Conservation (phyloP, 2,113 vertebrate genomes). For the Tamias sibiricus region DNA sequence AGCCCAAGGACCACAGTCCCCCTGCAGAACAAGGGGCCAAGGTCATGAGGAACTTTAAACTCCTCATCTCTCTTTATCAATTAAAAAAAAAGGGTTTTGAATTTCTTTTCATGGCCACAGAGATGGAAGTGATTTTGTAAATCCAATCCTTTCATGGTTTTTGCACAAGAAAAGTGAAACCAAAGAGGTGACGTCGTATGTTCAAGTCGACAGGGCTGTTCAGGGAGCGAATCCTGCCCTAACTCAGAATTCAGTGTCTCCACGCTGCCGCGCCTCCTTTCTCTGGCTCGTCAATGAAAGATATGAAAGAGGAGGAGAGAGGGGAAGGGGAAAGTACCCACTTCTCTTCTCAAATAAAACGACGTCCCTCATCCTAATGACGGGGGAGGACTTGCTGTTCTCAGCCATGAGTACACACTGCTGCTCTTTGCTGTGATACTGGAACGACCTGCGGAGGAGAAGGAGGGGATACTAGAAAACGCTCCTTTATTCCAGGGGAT, state of each 20-base stretch:
- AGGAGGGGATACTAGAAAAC: fast-evolving
- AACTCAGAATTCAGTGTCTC: neutral
- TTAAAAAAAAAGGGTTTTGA: neutral
- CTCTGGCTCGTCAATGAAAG: neutral
- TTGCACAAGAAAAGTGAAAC: neutral
- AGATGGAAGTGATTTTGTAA: neutral
- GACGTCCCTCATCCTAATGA: constrained; percentile 66
- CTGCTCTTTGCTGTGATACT: constrained; percentile 74
- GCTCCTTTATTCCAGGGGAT: neutral
- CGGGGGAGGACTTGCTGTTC: constrained; percentile 39
- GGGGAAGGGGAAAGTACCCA: neutral
- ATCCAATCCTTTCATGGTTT: neutral
- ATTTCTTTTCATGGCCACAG: neutral
- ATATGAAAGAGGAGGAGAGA: fast-evolving
- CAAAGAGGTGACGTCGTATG: neutral
- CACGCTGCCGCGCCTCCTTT: fast-evolving
- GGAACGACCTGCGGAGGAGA: constrained; percentile 63
- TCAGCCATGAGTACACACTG: constrained; percentile 68
- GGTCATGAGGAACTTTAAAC: neutral
- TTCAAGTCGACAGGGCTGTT: neutral
- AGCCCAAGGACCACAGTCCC: neutral
- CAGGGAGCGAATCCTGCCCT: neutral
- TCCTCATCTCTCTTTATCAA: neutral
- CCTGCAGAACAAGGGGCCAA: neutral
- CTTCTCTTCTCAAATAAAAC: constrained; percentile 76